Evolutionary conservation across 2,888 invertebrate species (phyloP), one percentile per base, ranked within the genome.

Genomic region (Philereme transversata): DNA sequence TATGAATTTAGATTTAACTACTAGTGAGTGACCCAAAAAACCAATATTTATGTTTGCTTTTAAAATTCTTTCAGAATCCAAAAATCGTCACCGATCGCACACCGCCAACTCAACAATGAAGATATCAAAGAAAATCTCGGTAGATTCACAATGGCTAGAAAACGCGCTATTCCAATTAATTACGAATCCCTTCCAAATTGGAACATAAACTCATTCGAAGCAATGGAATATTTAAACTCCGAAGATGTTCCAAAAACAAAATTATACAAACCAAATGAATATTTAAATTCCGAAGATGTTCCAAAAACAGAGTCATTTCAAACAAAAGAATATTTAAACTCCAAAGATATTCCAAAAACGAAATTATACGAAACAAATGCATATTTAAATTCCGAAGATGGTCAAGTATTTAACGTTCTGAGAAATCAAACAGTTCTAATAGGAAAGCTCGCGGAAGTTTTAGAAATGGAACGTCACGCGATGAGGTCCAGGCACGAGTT

Each of bases 401-500:
- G 48, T 5, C 35, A 51, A 49, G 57, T 67, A 36, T 33, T 64
- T 11, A 38, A 59, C 3, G 60, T 62, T 35, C 8, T 67, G 8
- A 41, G 34, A 5, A 60, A 51, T 43, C 65, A 77, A 44, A 65
- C 62, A 0, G 60, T 68, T 33, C 74, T 83, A 46, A 62, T 69
- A 0, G 57, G 76, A 4, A 51, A 82, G 0, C 63, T 82, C 0
- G 51, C 69, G 0, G 61, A 74, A 34, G 48, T 57, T 5, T 36
- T 70, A 34, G 41, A 75, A 47, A 33, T 57, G 3, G 51, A 65
- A 4, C 50, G 56, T 48, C n/a, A 52, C 5, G 41, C 45, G 3
- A n/a, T 57, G n/a, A 49, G 60, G 11, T 47, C 64, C 0, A 46
- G 10, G 4, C 11, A 50, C 0, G 78, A 76, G 0, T 83, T 79